Conservation (phyloP, 1,140 invertebrate species). For the Penaeus vannamei region DNA sequence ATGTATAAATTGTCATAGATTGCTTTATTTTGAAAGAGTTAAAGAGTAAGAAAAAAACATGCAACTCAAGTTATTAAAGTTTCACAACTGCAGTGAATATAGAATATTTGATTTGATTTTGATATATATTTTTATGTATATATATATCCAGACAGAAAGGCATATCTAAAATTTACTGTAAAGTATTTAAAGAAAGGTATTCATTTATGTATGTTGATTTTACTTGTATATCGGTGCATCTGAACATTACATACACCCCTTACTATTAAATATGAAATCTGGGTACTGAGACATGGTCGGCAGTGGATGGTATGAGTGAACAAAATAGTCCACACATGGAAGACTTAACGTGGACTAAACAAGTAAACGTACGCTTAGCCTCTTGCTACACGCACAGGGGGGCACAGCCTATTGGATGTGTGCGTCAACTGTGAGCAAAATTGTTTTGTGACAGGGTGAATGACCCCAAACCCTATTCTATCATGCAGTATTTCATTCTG, state of each 20-base stretch:
- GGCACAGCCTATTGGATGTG: constrained; percentile 37
- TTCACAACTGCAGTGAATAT: too few species aligned
- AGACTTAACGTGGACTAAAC: constrained; percentile 40
- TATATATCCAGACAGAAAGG: too few species aligned
- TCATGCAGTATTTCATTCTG: constrained; percentile 30
- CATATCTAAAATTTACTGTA: too few species aligned
- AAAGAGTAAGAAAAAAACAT: too few species aligned
- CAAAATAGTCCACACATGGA: constrained; percentile 30
- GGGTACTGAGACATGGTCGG: constrained; percentile 20
- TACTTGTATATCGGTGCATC: not conserved
- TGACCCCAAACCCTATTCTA: constrained; percentile 20
- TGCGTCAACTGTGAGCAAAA: constrained; percentile 39
- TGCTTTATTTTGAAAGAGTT: too few species aligned
- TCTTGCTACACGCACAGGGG: constrained; percentile 35
- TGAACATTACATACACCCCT: not conserved
- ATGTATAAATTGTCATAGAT: too few species aligned
- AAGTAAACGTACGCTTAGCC: constrained; percentile 36
- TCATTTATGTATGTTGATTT: too few species aligned
- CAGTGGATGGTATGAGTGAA: constrained; percentile 42
- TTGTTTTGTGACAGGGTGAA: constrained; percentile 45
- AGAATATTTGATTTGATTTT: too few species aligned
- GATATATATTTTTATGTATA: too few species aligned
- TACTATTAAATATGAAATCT: not conserved
- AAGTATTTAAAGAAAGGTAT: too few species aligned
- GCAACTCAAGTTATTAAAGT: too few species aligned